These are phyloP conservation scores for Phalloptychus januarius DNA, from an alignment of 2,797 vertebrate genomes.

Conservation along the genomic window DNA sequence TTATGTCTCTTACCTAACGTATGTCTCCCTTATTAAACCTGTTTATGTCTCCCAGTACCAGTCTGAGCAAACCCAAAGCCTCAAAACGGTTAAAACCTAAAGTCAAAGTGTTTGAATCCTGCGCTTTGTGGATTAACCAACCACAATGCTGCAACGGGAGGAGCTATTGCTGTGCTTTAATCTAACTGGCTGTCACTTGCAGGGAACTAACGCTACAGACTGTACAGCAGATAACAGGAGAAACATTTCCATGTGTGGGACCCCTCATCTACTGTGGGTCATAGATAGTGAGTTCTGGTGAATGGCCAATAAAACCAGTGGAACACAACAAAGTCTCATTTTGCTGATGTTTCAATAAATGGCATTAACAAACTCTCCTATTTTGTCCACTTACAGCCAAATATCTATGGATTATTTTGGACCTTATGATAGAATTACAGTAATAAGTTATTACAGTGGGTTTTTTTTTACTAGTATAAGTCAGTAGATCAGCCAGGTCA, in stretches of 20 bases:
- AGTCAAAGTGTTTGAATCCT: not conserved
- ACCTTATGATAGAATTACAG: too few species aligned
- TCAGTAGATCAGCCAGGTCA: too few species aligned
- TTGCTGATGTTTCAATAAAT: not conserved
- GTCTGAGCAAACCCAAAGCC: not conserved
- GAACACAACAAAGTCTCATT: not conserved
- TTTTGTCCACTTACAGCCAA: too few species aligned
- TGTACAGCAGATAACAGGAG: slow-evolving; percentile 42
- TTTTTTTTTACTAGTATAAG: too few species aligned
- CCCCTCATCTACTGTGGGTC: not conserved
- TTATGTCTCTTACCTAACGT: too few species aligned
- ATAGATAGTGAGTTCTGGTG: not conserved
- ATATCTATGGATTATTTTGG: too few species aligned
- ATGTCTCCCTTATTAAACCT: too few species aligned
- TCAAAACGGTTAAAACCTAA: not conserved
- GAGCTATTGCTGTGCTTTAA: slow-evolving; percentile 48
- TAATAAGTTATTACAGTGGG: too few species aligned
- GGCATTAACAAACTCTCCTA: not conserved
- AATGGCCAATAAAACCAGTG: not conserved
- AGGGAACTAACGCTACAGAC: slow-evolving; percentile 24
- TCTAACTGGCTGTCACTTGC: slow-evolving; percentile 49
- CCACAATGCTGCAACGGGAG: not conserved
- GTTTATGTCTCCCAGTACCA: not conserved
- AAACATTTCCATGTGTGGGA: not conserved
- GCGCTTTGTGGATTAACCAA: slow-evolving; percentile 35